Conservation (phyloP, 2,888 invertebrate genomes). For the Chrysotoxum bicinctum region DNA sequence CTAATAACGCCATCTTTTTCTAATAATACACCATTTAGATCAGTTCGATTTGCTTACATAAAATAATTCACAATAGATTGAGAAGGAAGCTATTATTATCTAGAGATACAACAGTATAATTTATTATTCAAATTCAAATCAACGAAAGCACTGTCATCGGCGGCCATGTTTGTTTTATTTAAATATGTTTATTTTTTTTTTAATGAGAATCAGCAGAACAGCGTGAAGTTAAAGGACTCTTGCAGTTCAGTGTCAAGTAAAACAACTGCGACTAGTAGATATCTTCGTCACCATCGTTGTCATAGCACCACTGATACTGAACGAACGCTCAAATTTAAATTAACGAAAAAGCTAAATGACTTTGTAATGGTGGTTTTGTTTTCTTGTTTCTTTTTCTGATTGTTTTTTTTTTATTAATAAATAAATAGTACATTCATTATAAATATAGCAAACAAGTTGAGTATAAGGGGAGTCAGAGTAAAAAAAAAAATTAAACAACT, state of each 20-base stretch:
- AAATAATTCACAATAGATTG: constrained; percentile 4
- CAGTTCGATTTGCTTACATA: constrained; percentile 11
- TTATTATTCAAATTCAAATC: constrained; percentile 13
- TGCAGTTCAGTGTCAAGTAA: constrained; percentile 16
- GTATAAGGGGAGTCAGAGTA: constrained; percentile 30
- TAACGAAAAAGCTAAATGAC: constrained; percentile 51
- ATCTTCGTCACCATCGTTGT: constrained; percentile 11
- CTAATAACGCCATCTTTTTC: constrained; percentile 15
- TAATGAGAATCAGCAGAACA: constrained; percentile 5
- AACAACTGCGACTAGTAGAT: not conserved
- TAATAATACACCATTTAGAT: constrained; percentile 8
- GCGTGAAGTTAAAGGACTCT: constrained; percentile 20
- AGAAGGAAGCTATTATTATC: constrained; percentile 14
- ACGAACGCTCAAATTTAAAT: constrained; percentile 56
- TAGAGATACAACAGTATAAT: not conserved
- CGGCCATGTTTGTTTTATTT: constrained; percentile 15
- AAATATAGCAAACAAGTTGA: constrained; percentile 46
- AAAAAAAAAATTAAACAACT: constrained; percentile 6
- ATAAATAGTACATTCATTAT: constrained; percentile 26
- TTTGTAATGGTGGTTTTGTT: constrained; percentile 35
- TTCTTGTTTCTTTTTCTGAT: constrained; percentile 23
- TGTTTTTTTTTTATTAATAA: constrained; percentile 43
- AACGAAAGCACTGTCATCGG: constrained; percentile 10
- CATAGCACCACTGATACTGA: constrained; percentile 36
- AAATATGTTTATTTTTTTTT: not conserved